A percentile compares a stretch with the other conserved stretches of the same genome.
Conservation (phyloP, 2,797 vertebrate genomes). For the Hyperoplus immaculatus region DNA sequence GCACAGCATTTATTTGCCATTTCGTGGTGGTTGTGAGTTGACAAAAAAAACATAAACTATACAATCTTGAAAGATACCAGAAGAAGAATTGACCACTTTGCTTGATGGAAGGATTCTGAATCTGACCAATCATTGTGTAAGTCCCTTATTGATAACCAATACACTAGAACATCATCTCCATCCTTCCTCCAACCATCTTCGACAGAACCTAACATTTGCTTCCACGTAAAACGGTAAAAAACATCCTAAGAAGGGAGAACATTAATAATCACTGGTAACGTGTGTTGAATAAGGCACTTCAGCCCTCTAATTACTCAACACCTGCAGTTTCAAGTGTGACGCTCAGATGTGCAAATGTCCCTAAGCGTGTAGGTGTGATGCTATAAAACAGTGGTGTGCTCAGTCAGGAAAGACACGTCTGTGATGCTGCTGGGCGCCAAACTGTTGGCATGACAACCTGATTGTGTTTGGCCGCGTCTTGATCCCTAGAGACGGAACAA, state of each 20-base stretch:
- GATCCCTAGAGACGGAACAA: conserved; percentile 20
- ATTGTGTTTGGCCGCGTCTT: conserved; percentile 18
- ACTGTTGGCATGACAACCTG: conserved; percentile 34
- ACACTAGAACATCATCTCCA: not conserved
- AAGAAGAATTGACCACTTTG: conserved; percentile 18
- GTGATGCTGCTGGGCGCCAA: conserved; percentile 14
- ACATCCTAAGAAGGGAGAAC: not conserved
- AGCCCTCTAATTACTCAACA: not conserved
- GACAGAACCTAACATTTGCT: no score
- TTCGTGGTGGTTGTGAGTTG: not conserved
- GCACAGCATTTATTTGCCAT: not conserved
- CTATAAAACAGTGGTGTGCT: not conserved
- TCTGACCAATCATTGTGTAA: not conserved
- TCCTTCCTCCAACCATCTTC: conserved; percentile 5
- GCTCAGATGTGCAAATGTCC: conserved; percentile 20
- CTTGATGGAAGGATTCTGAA: not conserved
- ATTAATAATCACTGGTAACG: not conserved
- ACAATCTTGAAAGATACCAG: conserved; percentile 8
- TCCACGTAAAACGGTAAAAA: no score
- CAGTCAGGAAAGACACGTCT: not conserved
- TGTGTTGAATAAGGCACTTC: not conserved
- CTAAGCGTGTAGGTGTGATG: not conserved
- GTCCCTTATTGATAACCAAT: not conserved
- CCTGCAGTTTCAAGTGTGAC: not conserved
- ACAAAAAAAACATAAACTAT: conserved; percentile 8